A percentile compares a stretch with the other conserved stretches of the same genome.
Evolutionary conservation across 1,140 invertebrate genomes (phyloP).

Genomic region (Triops cancriformis): DNA sequence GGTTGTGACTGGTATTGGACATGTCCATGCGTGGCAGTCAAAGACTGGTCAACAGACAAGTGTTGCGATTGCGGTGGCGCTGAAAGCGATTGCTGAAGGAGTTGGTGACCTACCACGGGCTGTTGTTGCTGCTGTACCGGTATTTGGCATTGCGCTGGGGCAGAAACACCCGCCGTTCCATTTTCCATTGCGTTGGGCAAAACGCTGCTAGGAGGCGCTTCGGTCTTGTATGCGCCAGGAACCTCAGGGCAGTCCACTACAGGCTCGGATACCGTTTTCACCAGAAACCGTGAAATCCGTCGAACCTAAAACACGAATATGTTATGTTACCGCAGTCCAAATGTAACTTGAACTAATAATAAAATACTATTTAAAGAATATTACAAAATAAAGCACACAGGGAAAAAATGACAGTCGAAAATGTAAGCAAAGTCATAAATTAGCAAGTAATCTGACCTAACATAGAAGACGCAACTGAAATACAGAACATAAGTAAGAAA

Average conservation of each 20-base stretch:
- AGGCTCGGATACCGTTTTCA: slow-evolving; percentile 44
- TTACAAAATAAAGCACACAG: no score
- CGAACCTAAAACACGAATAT: slow-evolving; percentile 40
- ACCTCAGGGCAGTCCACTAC: slow-evolving; percentile 16
- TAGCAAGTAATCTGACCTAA: no score
- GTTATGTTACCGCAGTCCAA: slow-evolving; percentile 11
- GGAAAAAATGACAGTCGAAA: no score
- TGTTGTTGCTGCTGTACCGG: background rate
- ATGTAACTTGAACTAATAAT: background rate
- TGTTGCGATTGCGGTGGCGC: background rate
- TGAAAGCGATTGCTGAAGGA: background rate
- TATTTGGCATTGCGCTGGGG: background rate
- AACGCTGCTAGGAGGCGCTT: slow-evolving; percentile 23
- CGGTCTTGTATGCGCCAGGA: slow-evolving; percentile 16
- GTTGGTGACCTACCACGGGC: background rate
- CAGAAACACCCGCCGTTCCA: background rate
- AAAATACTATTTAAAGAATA: no score
- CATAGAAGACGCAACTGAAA: no score
- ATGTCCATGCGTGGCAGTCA: background rate
- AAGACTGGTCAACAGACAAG: background rate
- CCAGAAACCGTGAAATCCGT: slow-evolving; percentile 68
- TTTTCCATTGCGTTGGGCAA: background rate
- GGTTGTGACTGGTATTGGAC: background rate
- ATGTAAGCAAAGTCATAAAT: no score
- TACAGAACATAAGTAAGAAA: no score